Evolutionary conservation across 2,888 invertebrate genomes (phyloP).

Genomic region (Catocala nupta): DNA sequence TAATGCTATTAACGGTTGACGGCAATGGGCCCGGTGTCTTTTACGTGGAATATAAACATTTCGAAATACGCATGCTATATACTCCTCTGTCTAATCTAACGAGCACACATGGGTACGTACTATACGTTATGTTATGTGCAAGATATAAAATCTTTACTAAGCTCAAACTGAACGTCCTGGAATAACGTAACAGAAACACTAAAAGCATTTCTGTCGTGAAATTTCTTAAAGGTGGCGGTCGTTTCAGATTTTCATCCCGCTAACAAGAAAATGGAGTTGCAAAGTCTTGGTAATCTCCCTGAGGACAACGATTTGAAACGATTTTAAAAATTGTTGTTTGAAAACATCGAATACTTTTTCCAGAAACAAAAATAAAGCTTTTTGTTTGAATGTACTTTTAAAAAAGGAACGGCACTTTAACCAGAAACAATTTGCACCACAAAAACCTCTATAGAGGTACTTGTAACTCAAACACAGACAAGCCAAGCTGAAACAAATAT

Average conservation of each 20-base stretch:
- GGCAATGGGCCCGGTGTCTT: too few species aligned
- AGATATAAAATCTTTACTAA: not conserved
- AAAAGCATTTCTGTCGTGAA: constrained; percentile 7
- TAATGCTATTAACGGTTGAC: too few species aligned
- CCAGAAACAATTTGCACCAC: not conserved
- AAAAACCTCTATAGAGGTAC: not conserved
- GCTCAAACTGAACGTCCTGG: not conserved
- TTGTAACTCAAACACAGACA: not conserved
- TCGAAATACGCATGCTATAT: too few species aligned
- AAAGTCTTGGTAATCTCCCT: constrained; percentile 9
- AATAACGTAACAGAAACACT: not conserved
- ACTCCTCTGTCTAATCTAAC: too few species aligned
- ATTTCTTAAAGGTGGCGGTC: not conserved
- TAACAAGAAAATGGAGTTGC: constrained; percentile 10
- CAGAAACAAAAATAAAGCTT: not conserved
- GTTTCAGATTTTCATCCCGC: constrained; percentile 10
- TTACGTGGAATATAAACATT: too few species aligned
- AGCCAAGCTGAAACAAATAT: constrained; percentile 1
- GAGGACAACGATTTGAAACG: constrained; percentile 1
- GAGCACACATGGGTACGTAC: too few species aligned
- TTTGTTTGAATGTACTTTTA: not conserved
- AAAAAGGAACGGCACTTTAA: not conserved
- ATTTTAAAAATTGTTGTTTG: constrained; percentile 6
- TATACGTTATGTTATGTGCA: too few species aligned
- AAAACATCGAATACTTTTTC: not conserved